Percentiles rank a stretch among this genome's conserved stretches.
These are phyloP conservation scores for Dendrocincla tyrannina DNA, from an alignment of 2,797 vertebrate species.

Conservation along the genomic window DNA sequence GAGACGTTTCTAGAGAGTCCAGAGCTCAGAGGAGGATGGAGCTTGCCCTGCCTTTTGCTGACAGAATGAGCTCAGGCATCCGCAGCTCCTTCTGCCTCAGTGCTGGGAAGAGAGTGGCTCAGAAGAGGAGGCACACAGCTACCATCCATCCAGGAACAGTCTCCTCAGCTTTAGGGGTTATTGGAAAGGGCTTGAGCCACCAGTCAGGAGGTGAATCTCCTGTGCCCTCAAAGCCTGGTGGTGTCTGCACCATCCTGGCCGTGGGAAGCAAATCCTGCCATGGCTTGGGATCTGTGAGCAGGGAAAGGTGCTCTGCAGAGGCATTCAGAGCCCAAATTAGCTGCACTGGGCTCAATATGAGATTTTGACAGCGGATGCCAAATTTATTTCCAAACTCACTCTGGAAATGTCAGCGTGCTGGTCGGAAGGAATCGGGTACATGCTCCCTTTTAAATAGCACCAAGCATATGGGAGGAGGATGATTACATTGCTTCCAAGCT, in stretches of 20 bases:
- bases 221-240: accelerated
- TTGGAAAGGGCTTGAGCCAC: not conserved
- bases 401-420: slow-evolving; percentile 78
- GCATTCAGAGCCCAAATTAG: slow-evolving; percentile 2
- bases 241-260: accelerated
- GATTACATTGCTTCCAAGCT: slow-evolving; percentile 74
- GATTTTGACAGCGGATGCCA: slow-evolving; percentile 69
- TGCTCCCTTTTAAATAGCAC: slow-evolving; percentile 80
- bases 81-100: not conserved
- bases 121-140: not conserved
- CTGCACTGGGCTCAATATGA: slow-evolving; percentile 41
- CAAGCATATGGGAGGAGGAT: slow-evolving; percentile 81
- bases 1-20: not conserved
- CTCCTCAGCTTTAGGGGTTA: not conserved
- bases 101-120: not conserved
- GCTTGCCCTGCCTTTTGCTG: not conserved
- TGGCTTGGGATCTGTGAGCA: not conserved
- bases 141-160: not conserved
- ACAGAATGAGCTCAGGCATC: not conserved
- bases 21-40: not conserved
- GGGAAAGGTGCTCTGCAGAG: slow-evolving; percentile 25
- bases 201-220: not conserved
- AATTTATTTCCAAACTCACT: slow-evolving; percentile 77
- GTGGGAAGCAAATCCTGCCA: not conserved
- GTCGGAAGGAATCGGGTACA: slow-evolving; percentile 73